These are phyloP conservation scores for Phalangium opilio DNA, from an alignment of 2,888 invertebrate genomes.

Conservation along the genomic window DNA sequence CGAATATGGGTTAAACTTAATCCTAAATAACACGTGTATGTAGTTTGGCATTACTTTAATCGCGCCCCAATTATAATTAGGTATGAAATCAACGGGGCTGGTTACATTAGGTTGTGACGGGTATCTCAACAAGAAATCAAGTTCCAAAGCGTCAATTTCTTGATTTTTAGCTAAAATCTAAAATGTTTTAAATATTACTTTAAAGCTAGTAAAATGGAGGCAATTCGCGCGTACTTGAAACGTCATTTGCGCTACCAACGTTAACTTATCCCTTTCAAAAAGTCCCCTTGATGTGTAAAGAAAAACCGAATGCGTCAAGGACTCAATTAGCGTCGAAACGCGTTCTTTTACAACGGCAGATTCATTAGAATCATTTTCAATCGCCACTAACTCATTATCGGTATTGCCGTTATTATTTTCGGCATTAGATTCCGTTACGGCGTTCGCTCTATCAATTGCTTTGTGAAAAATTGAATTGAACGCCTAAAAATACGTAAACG, in stretches of 20 bases:
- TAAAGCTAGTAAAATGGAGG: no score
- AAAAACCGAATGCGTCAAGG: slow-evolving; percentile 85
- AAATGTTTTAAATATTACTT: no score
- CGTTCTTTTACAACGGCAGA: slow-evolving; percentile 59
- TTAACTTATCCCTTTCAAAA: slow-evolving; percentile 91
- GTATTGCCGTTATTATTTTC: no score
- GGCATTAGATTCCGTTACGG: slow-evolving; percentile 24
- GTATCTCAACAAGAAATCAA: slow-evolving; percentile 83
- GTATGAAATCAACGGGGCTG: slow-evolving; percentile 85
- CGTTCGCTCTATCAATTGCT: slow-evolving; percentile 75
- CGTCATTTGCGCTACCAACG: slow-evolving; percentile 90
- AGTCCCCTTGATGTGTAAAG: slow-evolving; percentile 86
- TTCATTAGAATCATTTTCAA: no score
- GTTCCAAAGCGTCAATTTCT: slow-evolving; percentile 65
- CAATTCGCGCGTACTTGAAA: slow-evolving; percentile 76
- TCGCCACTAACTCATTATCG: no score
- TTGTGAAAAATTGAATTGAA: slow-evolving; percentile 96
- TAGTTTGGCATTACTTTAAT: slow-evolving; percentile 45
- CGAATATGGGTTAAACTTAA: not conserved
- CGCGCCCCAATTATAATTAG: slow-evolving; percentile 85
- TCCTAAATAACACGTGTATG: not conserved
- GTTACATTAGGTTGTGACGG: slow-evolving; percentile 83
- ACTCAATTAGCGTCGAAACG: slow-evolving; percentile 79
- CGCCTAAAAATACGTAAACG: slow-evolving; percentile 45
- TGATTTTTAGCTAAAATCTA: slow-evolving; percentile 39